Evolutionary conservation across 2,113 vertebrate species (phyloP).

Genomic region (Cariama cristata): DNA sequence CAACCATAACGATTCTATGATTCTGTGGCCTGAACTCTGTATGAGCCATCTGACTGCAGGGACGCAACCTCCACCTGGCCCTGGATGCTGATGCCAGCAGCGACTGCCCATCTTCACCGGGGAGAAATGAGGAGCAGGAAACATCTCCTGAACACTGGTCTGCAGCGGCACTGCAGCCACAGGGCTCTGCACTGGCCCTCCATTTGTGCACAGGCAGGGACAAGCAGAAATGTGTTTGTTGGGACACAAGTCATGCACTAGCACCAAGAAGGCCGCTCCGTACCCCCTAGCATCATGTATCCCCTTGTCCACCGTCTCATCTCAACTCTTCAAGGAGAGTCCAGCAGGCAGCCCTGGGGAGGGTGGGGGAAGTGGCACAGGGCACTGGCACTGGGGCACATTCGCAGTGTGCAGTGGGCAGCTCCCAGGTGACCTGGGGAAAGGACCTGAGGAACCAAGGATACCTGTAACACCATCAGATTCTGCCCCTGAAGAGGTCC

Average conservation of each 20-base stretch:
- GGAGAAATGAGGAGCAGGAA: background rate
- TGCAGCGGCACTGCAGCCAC: background rate
- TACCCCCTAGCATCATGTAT: accelerated
- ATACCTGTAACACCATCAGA: background rate
- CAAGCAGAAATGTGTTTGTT: background rate
- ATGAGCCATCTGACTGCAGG: accelerated
- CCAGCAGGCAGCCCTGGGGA: background rate
- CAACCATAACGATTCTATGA: too few species aligned
- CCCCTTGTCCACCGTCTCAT: background rate
- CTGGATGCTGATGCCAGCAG: background rate
- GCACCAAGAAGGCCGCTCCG: background rate
- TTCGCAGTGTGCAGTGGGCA: background rate
- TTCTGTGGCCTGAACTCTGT: background rate
- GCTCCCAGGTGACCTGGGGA: background rate
- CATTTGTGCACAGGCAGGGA: background rate
- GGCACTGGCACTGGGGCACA: background rate
- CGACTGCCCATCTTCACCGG: accelerated
- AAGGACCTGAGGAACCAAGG: background rate
- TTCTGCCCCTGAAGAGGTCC: background rate
- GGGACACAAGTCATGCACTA: accelerated
- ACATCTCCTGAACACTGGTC: too few species aligned
- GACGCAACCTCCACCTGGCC: background rate
- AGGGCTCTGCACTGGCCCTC: background rate
- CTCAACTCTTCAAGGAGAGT: background rate
- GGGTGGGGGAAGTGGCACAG: accelerated